Evolutionary conservation across 1,140 invertebrate genomes (phyloP), one percentile per base, ranked within the genome.

Genomic region (Asobara japonica): DNA sequence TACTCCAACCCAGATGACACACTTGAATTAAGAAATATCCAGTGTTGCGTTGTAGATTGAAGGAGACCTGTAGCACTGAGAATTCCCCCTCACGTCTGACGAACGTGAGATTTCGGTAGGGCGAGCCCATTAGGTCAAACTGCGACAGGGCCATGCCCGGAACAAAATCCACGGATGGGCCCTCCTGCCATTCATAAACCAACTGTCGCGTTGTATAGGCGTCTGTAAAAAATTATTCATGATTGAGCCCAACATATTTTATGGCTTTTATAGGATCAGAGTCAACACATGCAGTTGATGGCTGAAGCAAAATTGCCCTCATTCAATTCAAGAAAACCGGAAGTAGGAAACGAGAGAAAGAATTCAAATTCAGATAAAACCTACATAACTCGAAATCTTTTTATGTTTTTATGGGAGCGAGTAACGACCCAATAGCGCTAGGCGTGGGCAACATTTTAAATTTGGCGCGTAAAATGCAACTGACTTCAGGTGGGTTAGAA

Each of bases 21-120:
- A 85, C 86, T 70, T 98, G 96, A 74, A 98, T 96, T 3, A 98
- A 89, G 86, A 97, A 98, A 83, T 97, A 98, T 48, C 96, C 96
- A 1, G 96, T 95, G 80, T 97, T 93, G 5, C 97, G 89, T 78
- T 95, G 93, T 5, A 98, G 89, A 85, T 96, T 96, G 85, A 98
- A 98, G 30, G 95, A 96, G 6, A 99, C 92, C 80, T 96, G 96
- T 3, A 98, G 90, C 30, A 97, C 90, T 18, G 96, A 95, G 83
- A 97, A 98, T 74, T 93, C 91, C 76, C 96, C 94, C 88, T 95
- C 94, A 69, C 93, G 89, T 51, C 94, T 89, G 0, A 90, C 90
- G 56, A 94, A 92, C 0, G 93, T 95, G 69, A 93, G 91, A 83
- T 95, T 95, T 73, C 93, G 90, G 74, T 93, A 93, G 2, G 94